Base-by-base conservation (phyloP, 2,888 invertebrate species). In the Oxyscelio sp. region DNA sequence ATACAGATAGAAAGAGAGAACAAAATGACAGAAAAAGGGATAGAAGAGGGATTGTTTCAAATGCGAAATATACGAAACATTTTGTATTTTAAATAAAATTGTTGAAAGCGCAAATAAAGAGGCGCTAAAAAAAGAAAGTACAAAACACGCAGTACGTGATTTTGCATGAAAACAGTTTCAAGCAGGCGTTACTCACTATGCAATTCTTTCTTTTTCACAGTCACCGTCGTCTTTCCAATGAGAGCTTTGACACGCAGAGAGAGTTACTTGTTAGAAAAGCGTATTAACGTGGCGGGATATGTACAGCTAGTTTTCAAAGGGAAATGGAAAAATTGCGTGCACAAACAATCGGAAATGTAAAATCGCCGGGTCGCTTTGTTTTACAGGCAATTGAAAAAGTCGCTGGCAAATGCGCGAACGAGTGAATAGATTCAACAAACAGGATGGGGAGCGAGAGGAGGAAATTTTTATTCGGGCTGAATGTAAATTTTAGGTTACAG, bases 201-300 rank as follows among this genome's bases (percentile, higher is more conserved):
- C 87, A 94, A 93, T 73, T 93, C 93, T 94, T 94, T 94, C 92
- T 94, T 94, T 93, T 94, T 94, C 93, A 94, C 92, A 87, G 93
- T 93, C 92, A 94, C 93, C 88, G 93, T 93, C 89, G 93, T 93
- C 89, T 94, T 94, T 93, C 94, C 93, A 93, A 94, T 94, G 93
- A 94, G 94, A 93, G 94, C 94, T 94, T 94, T 90, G 92, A 92
- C 90, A 91, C 89, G 91, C 27, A 27, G 27, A 27, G 89, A 91
- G 80, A 91, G 90, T 91, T 87, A 89, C 86, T 87, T 82, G 87
- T 92, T 92, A 91, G 89, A 90, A 61, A 34, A 84, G 74, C 81
- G 71, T 52, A 77, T 80, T 61, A 73, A 74, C 68, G 68, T 68
- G 68, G 74, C 68, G 27, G 24, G 9, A 75, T 71, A 74, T 83